These are phyloP conservation scores for Ceryle rudis DNA, from an alignment of 2,797 vertebrate genomes.

Conservation along the genomic window DNA sequence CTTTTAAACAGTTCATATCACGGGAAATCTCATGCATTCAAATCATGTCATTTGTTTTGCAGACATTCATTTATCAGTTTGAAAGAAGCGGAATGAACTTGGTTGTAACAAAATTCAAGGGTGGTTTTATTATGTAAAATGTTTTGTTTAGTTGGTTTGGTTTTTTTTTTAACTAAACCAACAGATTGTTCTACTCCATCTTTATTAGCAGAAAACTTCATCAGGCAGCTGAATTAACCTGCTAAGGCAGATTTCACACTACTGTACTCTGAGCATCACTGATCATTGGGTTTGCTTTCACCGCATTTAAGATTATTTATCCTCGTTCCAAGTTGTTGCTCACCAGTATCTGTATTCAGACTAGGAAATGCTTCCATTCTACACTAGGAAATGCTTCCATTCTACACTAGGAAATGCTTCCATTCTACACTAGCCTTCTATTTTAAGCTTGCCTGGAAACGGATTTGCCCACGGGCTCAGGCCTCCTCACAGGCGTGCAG, in stretches of 20 bases:
- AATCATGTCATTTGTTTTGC: neutral
- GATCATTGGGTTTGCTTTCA: neutral
- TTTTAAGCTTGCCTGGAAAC: neutral
- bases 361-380: neutral
- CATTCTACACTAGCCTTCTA: rapidly evolving
- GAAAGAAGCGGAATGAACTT: neutral
- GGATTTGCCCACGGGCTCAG: rapidly evolving
- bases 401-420: neutral
- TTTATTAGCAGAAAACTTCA: conserved; percentile 10
- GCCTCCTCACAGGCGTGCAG: rapidly evolving
- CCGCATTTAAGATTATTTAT: neutral
- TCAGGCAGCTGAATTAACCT: conserved; percentile 24
- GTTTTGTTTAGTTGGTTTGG: neutral
- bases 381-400: no score
- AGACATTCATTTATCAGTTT: neutral
- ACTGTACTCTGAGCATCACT: neutral
- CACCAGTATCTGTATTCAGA: neutral
- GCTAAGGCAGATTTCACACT: conserved; percentile 1
- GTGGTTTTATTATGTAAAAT: neutral
- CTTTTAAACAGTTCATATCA: neutral
- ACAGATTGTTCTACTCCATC: neutral
- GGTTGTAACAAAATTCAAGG: neutral
- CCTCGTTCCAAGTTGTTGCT: neutral
- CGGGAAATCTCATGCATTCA: neutral
- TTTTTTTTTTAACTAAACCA: neutral